Conservation (phyloP, 1,140 invertebrate genomes). For the Heliconius melpomene region DNA sequence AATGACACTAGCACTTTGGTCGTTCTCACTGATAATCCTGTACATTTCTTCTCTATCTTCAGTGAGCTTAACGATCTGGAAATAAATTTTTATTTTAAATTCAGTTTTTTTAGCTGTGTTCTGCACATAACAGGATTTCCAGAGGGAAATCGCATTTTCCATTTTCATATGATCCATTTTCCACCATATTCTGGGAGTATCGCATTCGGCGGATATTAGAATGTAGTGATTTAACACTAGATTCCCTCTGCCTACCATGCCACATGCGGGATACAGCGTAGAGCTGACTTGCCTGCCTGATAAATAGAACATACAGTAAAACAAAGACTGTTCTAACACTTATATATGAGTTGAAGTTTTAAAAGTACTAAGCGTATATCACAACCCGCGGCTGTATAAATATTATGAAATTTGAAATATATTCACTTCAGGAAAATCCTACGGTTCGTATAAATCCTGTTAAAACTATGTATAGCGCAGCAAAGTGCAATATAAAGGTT, state of each 20-base stretch:
- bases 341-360: background rate
- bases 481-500: background rate
- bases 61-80: constrained; percentile 63
- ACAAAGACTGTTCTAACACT: background rate
- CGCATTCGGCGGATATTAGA: no score
- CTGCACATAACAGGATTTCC: no score
- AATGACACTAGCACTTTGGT: constrained; percentile 83
- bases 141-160: no score
- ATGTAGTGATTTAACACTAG: no score
- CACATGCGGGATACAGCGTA: no score
- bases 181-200: no score
- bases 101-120: no score
- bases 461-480: background rate
- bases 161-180: no score
- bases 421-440: constrained; percentile 11
- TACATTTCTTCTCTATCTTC: constrained; percentile 71
- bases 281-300: no score
- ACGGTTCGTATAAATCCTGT: constrained; percentile 7
- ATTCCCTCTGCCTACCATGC: no score
- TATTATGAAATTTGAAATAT: constrained; percentile 13
- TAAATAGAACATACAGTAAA: background rate
- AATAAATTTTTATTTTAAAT: background rate
- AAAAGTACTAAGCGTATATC: constrained; percentile 1
- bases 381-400: constrained; percentile 1
- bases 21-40: constrained; percentile 75